Base-by-base conservation (phyloP, 1,140 invertebrate species). In the Sarcophaga bullata region DNA sequence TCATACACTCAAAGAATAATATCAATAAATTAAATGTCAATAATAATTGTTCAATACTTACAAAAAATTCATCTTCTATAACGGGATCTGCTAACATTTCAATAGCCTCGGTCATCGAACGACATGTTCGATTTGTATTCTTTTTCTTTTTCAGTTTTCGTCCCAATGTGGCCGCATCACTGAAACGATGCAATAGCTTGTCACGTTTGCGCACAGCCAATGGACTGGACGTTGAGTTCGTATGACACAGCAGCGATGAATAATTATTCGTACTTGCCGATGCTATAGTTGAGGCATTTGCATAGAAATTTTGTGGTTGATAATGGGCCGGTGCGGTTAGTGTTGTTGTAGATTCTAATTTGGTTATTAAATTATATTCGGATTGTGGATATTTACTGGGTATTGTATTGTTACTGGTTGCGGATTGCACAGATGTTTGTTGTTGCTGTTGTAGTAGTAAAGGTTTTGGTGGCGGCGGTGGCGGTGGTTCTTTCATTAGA, bases 31-130 rank as follows among this genome's bases (percentile, higher is more conserved):
- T 52, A 68, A 62, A 62, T 62, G 9, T 8, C 2, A 19, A 58
- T 13, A 68, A 68, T 19, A 68, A 15, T 10, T 13, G 50, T 68
- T 37, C 15, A 73, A 68, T 89, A 90, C 89, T 90, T 85, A 90
- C 89, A 82, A 90, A 90, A 84, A 90, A 90, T 81, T 89, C 88
- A 87, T 90, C 89, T 84, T 90, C 89, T 78, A 89, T 88, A 46
- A 90, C 89, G 17, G 89, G 89, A 87, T 90, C 89, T 46, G 88
- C 89, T 6, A 90, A 86, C 87, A 90, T 88, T 84, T 90, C 89
- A n/a, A 90, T 89, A 84, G 89, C 85, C 80, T 90, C 89, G 4
- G 89, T 89, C 89, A 90, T 90, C 49, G 89, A 90, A 73, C 87
- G 86, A 82, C 88, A 90, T 78, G 87, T 88, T 83, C 89, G 86